These are phyloP conservation scores for Lampris incognitus DNA, from an alignment of 2,113 vertebrate genomes.

Conservation along the genomic window DNA sequence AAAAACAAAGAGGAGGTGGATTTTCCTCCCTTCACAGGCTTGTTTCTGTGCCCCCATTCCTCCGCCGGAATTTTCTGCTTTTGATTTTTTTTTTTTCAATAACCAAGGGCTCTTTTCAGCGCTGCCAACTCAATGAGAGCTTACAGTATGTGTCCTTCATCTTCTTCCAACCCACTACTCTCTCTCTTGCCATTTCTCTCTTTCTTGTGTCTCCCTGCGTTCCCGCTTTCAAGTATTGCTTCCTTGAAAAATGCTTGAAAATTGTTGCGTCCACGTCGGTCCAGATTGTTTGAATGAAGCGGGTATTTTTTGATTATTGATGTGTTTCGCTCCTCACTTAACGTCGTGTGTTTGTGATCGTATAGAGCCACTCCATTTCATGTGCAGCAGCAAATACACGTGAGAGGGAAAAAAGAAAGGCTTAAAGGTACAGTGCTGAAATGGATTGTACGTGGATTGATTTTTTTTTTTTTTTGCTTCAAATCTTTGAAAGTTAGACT, in stretches of 20 bases:
- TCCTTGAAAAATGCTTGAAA: conserved; percentile 52
- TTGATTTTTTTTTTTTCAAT: conserved; percentile 76
- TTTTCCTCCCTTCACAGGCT: conserved; percentile 49
- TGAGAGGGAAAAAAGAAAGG: too few species aligned
- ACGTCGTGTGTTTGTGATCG: conserved; percentile 51
- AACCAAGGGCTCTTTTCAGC: conserved; percentile 74
- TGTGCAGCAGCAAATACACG: background rate
- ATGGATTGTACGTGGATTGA: background rate
- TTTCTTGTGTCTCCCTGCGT: conserved; percentile 57
- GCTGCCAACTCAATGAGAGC: conserved; percentile 72
- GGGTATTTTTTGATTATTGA: conserved; percentile 57
- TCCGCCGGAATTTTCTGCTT: conserved; percentile 71
- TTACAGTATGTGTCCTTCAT: conserved; percentile 68
- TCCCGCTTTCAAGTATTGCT: conserved; percentile 65
- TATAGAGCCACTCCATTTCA: conserved; percentile 42
- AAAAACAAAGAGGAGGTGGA: conserved; percentile 57
- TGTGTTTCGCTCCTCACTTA: conserved; percentile 31
- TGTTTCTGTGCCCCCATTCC: conserved; percentile 64
- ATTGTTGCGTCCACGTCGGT: conserved; percentile 63
- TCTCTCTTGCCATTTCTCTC: conserved; percentile 29
- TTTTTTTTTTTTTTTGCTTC: background rate
- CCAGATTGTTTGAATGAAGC: conserved; percentile 58
- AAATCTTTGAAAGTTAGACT: background rate
- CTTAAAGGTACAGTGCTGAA: too few species aligned
- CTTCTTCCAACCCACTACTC: conserved; percentile 69